These are phyloP conservation scores for Stratiolaelaps scimitus DNA, from an alignment of 1,140 invertebrate species.

Conservation along the genomic window DNA sequence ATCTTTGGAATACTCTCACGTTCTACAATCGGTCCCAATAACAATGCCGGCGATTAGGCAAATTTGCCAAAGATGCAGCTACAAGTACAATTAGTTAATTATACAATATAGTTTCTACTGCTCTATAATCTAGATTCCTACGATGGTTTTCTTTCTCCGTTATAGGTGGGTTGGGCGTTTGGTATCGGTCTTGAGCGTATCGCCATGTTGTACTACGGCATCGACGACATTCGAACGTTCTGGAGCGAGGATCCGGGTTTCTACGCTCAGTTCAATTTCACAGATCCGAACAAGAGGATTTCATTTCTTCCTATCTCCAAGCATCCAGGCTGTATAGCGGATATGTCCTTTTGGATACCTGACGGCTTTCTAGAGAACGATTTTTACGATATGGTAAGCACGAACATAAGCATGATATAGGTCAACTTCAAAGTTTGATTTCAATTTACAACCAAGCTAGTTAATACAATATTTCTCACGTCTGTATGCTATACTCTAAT, in stretches of 20 bases:
- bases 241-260: slow-evolving; percentile 84
- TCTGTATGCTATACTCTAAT: too few relatives aligned
- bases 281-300: slow-evolving; percentile 30
- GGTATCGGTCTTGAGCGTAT: slow-evolving; percentile 88
- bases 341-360: slow-evolving; percentile 94
- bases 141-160: background rate
- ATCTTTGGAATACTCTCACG: too few relatives aligned
- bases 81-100: slow-evolving; percentile 18
- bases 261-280: slow-evolving; percentile 68
- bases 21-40: too few relatives aligned
- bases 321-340: slow-evolving; percentile 77
- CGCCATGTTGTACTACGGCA: slow-evolving; percentile 87
- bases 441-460: too few relatives aligned
- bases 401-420: too few relatives aligned
- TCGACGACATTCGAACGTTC: slow-evolving; percentile 91
- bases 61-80: background rate
- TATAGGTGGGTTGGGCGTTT: slow-evolving; percentile 88
- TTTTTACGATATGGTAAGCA: slow-evolving; percentile 70
- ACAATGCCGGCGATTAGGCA: background rate
- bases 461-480: too few relatives aligned
- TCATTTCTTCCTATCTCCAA: slow-evolving; percentile 65
- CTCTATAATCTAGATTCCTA: slow-evolving; percentile 36
- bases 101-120: slow-evolving; percentile 39
- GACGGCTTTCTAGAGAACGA: slow-evolving; percentile 62
- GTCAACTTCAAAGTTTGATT: too few relatives aligned